A percentile compares a stretch with the other conserved stretches of the same genome.
Evolutionary conservation across 2,888 invertebrate species (phyloP).

Genomic region (Eupithecia insigniata): DNA sequence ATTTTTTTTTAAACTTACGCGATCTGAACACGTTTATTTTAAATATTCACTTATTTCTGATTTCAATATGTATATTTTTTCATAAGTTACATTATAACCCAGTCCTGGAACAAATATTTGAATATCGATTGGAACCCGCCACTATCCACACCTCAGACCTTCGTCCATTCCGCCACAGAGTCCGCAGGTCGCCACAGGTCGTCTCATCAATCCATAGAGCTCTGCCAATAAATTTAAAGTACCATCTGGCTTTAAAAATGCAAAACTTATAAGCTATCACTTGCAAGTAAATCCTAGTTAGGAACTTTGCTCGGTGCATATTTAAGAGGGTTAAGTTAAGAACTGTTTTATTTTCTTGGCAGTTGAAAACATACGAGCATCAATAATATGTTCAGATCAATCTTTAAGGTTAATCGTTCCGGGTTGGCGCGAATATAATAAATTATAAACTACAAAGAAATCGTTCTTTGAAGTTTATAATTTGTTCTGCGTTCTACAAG

Average conservation of each 20-base stretch:
- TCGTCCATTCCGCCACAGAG: not conserved
- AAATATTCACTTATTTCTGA: no score
- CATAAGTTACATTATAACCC: not conserved
- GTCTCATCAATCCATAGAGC: not conserved
- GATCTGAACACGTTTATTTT: no score
- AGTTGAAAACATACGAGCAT: constrained; percentile 27
- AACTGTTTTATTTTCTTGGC: constrained; percentile 36
- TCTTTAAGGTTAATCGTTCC: no score
- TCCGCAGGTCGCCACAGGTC: no score
- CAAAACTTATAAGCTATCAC: constrained; percentile 38
- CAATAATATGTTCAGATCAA: no score
- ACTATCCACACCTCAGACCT: not conserved
- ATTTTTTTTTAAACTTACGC: no score
- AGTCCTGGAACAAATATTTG: not conserved
- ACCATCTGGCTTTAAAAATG: constrained; percentile 32
- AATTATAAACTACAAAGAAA: no score
- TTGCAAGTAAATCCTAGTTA: constrained; percentile 45
- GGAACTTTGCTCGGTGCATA: constrained; percentile 41
- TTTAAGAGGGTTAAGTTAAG: constrained; percentile 41
- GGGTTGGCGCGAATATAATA: no score
- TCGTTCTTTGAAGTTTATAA: no score
- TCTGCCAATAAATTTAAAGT: not conserved
- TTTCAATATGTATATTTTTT: no score
- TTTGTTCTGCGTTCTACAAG: no score
- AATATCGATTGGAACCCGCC: not conserved